A percentile compares a stretch with the other conserved stretches of the same genome.
These are phyloP conservation scores for Bucorvus abyssinicus DNA, from an alignment of 2,797 vertebrate genomes.

Conservation along the genomic window DNA sequence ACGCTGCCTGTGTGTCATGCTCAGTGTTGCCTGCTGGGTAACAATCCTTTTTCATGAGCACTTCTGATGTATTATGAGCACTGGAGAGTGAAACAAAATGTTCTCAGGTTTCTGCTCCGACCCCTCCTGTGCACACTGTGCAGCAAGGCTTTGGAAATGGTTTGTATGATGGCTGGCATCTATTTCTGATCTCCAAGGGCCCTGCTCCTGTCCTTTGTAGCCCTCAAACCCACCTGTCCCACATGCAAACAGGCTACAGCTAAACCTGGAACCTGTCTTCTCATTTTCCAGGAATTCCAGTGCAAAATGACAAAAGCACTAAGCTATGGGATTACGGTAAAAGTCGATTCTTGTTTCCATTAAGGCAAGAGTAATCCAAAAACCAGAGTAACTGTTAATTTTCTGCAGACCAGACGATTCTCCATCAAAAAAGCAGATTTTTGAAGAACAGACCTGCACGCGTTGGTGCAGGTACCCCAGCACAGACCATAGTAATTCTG, in stretches of 20 bases:
- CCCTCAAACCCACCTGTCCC: background rate
- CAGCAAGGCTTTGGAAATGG: background rate
- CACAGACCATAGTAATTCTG: background rate
- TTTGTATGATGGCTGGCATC: rapidly evolving
- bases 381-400: background rate
- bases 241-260: background rate
- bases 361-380: background rate
- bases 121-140: background rate
- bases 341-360: background rate
- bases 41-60: background rate
- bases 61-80: rapidly evolving
- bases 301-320: background rate
- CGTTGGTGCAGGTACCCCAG: background rate
- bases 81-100: background rate
- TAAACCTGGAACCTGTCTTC: background rate
- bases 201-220: rapidly evolving
- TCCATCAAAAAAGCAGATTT: background rate
- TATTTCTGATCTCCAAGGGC: background rate
- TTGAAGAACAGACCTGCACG: background rate
- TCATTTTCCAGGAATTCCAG: background rate
- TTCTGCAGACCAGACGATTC: background rate
- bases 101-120: background rate
- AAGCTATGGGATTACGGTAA: background rate
- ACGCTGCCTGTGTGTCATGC: rapidly evolving
- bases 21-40: background rate